A percentile compares a stretch with the other conserved stretches of the same genome.
Evolutionary conservation across 2,888 invertebrate species (phyloP).

Genomic region (Pristionchus maxplancki): DNA sequence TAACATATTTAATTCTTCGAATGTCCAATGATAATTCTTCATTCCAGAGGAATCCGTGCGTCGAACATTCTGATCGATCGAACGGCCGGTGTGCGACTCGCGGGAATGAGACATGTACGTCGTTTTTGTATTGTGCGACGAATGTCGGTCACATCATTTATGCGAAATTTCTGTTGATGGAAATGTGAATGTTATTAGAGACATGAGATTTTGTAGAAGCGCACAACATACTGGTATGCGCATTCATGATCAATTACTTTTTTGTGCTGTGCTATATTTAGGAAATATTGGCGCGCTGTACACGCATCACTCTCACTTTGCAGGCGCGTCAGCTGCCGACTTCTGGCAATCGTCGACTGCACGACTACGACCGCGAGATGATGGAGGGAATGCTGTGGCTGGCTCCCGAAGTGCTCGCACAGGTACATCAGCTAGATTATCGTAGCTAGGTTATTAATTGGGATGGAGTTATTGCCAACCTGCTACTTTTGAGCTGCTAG

Average conservation of each 20-base stretch:
- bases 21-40: not conserved
- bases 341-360: slow-evolving; percentile 81
- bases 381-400: slow-evolving; percentile 89
- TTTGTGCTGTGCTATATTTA: too few species aligned
- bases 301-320: not conserved
- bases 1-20: not conserved
- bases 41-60: slow-evolving; percentile 60
- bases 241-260: too few species aligned
- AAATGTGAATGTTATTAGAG: not conserved
- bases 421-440: too few species aligned
- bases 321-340: slow-evolving; percentile 40
- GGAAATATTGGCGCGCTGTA: too few species aligned
- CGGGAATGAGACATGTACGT: slow-evolving; percentile 61
- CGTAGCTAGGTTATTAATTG: too few species aligned
- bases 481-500: not conserved
- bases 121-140: not conserved
- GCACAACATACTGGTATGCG: not conserved
- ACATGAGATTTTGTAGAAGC: not conserved
- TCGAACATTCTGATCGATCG: slow-evolving; percentile 61
- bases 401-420: slow-evolving; percentile 92
- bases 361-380: slow-evolving; percentile 86
- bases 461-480: too few species aligned
- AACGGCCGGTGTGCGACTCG: slow-evolving; percentile 56
- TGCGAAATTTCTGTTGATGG: not conserved
- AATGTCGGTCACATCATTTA: not conserved